These are phyloP conservation scores for Leptinotarsa peninsularis DNA, from an alignment of 2,888 invertebrate species.

Conservation along the genomic window DNA sequence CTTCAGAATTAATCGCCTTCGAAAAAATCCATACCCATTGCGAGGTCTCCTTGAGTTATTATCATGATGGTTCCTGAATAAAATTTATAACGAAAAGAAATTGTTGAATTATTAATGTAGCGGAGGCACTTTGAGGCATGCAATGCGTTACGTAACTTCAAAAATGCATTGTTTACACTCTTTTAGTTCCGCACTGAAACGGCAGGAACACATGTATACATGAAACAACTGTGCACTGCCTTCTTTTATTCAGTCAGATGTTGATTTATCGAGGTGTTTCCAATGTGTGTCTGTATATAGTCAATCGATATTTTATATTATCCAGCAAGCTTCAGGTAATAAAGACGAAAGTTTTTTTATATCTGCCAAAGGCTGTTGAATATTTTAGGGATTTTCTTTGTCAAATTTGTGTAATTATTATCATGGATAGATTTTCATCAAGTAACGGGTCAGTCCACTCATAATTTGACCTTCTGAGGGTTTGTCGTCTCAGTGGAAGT, in stretches of 20 bases:
- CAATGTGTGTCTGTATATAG: constrained; percentile 18
- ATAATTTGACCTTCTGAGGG: too few species aligned
- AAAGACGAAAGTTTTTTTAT: too few species aligned
- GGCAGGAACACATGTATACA: constrained; percentile 37
- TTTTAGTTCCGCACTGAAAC: constrained; percentile 36
- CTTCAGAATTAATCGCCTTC: constrained; percentile 6
- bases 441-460: too few species aligned
- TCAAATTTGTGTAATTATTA: too few species aligned
- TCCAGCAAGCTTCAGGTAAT: not conserved
- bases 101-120: constrained; percentile 51
- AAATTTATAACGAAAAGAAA: constrained; percentile 50
- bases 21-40: constrained; percentile 10
- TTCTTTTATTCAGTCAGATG: constrained; percentile 17
- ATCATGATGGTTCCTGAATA: constrained; percentile 46
- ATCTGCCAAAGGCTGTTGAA: too few species aligned
- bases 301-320: constrained; percentile 17
- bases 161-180: constrained; percentile 40
- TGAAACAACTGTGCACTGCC: constrained; percentile 30
- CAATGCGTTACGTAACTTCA: constrained; percentile 47
- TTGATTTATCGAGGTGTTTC: constrained; percentile 27
- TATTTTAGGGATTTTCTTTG: too few species aligned
- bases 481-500: too few species aligned
- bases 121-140: constrained; percentile 45
- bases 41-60: constrained; percentile 41
- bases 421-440: too few species aligned